Percentiles rank a stretch among this genome's conserved stretches.
phyloP scores from a whole-genome alignment of 2,888 invertebrate genomes.

The Netelia melanura region DNA sequence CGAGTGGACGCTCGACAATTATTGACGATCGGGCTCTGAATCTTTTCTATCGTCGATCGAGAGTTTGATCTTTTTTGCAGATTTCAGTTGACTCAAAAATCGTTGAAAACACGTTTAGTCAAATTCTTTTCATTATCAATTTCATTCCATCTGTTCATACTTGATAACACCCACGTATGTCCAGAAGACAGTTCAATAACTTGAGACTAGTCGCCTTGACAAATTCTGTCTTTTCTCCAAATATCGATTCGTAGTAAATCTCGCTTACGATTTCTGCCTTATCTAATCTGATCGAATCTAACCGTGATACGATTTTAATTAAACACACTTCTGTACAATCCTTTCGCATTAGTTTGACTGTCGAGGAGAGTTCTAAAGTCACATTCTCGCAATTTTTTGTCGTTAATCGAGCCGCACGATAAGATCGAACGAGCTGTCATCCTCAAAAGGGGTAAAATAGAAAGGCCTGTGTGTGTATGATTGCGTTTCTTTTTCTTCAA shows the following conservation, averaged over 20 bases:
- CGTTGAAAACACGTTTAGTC: not conserved
- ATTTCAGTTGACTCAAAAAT: slow-evolving; percentile 47
- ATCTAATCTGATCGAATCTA: not conserved
- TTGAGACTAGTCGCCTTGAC: slow-evolving; percentile 35
- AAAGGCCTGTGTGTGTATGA: slow-evolving; percentile 71
- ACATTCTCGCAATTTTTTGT: not conserved
- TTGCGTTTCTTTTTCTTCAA: slow-evolving; percentile 22
- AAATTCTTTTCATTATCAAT: not conserved
- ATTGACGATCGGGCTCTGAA: slow-evolving; percentile 28
- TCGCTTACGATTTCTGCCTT: not conserved
- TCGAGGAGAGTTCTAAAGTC: not conserved
- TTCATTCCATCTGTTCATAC: not conserved
- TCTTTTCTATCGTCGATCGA: not conserved
- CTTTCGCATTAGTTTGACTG: not conserved
- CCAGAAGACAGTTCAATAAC: slow-evolving; percentile 61
- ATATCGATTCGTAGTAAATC: too few species aligned
- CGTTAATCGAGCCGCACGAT: not conserved
- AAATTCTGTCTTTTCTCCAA: slow-evolving; percentile 1
- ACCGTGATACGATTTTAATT: not conserved
- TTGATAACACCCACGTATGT: slow-evolving; percentile 55
- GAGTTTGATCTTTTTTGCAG: slow-evolving; percentile 63
- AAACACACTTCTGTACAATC: not conserved
- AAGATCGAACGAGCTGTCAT: slow-evolving; percentile 72
- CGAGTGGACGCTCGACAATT: slow-evolving; percentile 57
- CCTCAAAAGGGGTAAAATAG: slow-evolving; percentile 74